These are phyloP conservation scores for Saccopteryx bilineata DNA, from an alignment of 2,113 vertebrate species.

Conservation along the genomic window DNA sequence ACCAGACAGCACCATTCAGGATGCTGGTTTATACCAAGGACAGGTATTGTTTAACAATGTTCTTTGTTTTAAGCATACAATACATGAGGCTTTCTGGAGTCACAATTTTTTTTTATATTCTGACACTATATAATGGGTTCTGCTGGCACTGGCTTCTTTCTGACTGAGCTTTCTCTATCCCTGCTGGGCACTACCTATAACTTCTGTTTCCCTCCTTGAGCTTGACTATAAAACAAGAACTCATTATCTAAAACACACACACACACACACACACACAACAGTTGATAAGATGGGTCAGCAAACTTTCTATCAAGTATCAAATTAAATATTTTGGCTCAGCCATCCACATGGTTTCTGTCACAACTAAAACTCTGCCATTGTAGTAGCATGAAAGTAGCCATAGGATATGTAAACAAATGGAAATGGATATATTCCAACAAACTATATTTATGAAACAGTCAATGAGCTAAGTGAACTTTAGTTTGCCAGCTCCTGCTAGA, in stretches of 20 bases:
- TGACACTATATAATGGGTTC: neutral
- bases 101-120: neutral
- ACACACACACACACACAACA: neutral
- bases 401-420: neutral
- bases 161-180: conserved; percentile 14
- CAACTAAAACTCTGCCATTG: neutral
- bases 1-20: conserved; percentile 99
- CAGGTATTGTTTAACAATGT: conserved; percentile 91
- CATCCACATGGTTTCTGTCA: neutral
- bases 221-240: conserved; percentile 55
- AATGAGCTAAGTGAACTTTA: neutral
- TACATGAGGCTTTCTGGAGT: conserved; percentile 50
- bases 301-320: neutral
- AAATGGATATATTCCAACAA: neutral
- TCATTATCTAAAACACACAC: neutral
- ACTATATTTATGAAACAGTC: neutral
- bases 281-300: neutral
- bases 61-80: conserved; percentile 54
- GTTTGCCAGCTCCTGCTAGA: neutral
- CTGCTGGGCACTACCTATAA: conserved; percentile 51
- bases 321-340: neutral
- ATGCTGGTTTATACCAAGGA: conserved; percentile 98
- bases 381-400: neutral
- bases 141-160: conserved; percentile 16
- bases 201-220: neutral